phyloP scores from a whole-genome alignment of 1,140 invertebrate genomes.

The Drosophila serrata region DNA sequence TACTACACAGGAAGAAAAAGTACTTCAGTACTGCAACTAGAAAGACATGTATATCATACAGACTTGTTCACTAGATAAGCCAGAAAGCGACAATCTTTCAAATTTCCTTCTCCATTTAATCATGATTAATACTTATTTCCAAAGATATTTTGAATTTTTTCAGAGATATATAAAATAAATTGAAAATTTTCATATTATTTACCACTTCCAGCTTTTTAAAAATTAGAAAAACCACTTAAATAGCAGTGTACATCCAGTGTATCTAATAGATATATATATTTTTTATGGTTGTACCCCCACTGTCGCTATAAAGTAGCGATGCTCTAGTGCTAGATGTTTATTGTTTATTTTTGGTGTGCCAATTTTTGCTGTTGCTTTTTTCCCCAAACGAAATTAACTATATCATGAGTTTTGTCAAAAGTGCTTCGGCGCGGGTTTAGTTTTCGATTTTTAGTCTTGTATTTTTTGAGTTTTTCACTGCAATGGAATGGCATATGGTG shows the following conservation, averaged over 20 bases:
- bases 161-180: background rate
- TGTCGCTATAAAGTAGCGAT: slow-evolving; percentile 54
- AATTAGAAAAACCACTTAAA: background rate
- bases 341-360: slow-evolving; percentile 76
- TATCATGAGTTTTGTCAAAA: slow-evolving; percentile 80
- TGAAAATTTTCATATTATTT: no score
- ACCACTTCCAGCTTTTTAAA: background rate
- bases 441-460: slow-evolving; percentile 8
- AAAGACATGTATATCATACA: no score
- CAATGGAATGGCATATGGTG: slow-evolving; percentile 53
- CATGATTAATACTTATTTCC: background rate
- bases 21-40: background rate
- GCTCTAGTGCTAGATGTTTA: slow-evolving; percentile 57
- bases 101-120: background rate
- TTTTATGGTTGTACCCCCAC: slow-evolving; percentile 8
- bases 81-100: background rate
- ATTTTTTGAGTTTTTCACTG: slow-evolving; percentile 29
- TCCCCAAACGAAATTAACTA: slow-evolving; percentile 66
- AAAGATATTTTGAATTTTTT: background rate
- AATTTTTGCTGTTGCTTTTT: slow-evolving; percentile 61
- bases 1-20: background rate
- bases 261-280: background rate
- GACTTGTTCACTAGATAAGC: background rate
- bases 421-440: slow-evolving; percentile 18
- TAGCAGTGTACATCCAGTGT: slow-evolving; percentile 2